Conservation (phyloP, 1,140 invertebrate species). For the Drosophila sturtevanti region DNA sequence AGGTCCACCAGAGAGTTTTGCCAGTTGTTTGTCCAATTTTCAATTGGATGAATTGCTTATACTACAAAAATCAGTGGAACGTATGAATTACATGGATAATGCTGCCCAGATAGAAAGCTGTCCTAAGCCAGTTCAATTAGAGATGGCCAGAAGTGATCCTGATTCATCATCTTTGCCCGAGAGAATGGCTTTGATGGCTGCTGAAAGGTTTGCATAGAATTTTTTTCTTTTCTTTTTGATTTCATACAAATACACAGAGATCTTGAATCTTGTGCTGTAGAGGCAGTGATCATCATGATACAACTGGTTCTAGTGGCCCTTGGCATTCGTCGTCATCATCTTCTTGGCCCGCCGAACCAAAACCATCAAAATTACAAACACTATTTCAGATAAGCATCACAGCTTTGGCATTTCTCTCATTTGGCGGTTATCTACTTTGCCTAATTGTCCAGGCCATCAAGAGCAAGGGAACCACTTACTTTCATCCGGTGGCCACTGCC, state of each 20-base stretch:
- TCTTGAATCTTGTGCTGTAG: not conserved
- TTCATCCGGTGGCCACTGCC: slow-evolving; percentile 79
- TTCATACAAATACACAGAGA: no score
- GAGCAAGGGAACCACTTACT: slow-evolving; percentile 83
- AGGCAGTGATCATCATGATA: slow-evolving; percentile 30
- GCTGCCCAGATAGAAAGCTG: not conserved
- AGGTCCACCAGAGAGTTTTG: slow-evolving; percentile 58
- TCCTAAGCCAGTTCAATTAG: not conserved
- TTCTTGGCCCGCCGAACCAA: slow-evolving; percentile 79
- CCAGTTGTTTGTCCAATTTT: slow-evolving; percentile 59
- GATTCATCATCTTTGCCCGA: slow-evolving; percentile 24
- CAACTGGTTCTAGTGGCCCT: slow-evolving; percentile 12
- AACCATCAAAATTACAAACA: slow-evolving; percentile 85
- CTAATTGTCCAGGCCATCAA: slow-evolving; percentile 88
- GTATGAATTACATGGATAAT: slow-evolving; percentile 31
- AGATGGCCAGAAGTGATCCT: not conserved
- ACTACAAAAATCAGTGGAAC: slow-evolving; percentile 56
- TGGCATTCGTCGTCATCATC: slow-evolving; percentile 25
- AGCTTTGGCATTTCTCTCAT: slow-evolving; percentile 89
- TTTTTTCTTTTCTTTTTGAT: no score
- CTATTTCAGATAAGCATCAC: slow-evolving; percentile 89
- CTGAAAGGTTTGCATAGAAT: slow-evolving; percentile 35
- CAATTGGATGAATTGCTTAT: slow-evolving; percentile 55
- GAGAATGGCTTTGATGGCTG: slow-evolving; percentile 64
- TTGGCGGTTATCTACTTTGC: slow-evolving; percentile 90